These are phyloP conservation scores for Sander vitreus DNA, from an alignment of 2,113 vertebrate genomes.

Conservation along the genomic window DNA sequence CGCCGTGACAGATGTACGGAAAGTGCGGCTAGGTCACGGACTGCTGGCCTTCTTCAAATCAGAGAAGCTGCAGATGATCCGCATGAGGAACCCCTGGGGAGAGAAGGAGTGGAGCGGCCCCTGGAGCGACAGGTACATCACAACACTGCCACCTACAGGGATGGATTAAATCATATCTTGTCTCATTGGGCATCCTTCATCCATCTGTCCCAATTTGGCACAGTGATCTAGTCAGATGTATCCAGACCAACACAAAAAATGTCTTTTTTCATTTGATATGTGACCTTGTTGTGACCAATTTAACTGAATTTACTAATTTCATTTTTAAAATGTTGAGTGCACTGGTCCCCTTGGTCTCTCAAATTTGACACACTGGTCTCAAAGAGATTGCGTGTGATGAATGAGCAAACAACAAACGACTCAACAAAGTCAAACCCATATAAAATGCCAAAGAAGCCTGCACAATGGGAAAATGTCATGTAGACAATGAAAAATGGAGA, in stretches of 20 bases:
- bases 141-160: conserved; percentile 16
- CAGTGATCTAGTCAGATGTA: background rate
- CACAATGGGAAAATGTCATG: conserved; percentile 40
- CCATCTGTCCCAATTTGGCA: background rate
- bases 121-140: conserved; percentile 96
- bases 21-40: conserved; percentile 93
- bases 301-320: conserved; percentile 34
- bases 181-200: background rate
- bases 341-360: background rate
- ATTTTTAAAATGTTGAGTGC: conserved; percentile 42
- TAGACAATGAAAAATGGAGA: conserved; percentile 59
- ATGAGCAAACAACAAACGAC: conserved; percentile 29
- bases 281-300: conserved; percentile 30
- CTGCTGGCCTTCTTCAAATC: conserved; percentile 96
- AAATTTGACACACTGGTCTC: conserved; percentile 7
- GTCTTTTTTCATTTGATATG: background rate
- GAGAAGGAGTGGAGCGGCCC: conserved; percentile 97
- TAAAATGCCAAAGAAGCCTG: conserved; percentile 6
- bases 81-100: conserved; percentile 98
- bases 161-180: background rate
- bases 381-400: conserved; percentile 15
- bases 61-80: conserved; percentile 97
- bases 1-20: conserved; percentile 92
- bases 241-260: conserved; percentile 15
- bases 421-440: conserved; percentile 5